Percentiles rank a stretch among this genome's conserved stretches.
These are phyloP conservation scores for Peromyscus polionotus DNA, from an alignment of 2,113 vertebrate species.

Conservation along the genomic window DNA sequence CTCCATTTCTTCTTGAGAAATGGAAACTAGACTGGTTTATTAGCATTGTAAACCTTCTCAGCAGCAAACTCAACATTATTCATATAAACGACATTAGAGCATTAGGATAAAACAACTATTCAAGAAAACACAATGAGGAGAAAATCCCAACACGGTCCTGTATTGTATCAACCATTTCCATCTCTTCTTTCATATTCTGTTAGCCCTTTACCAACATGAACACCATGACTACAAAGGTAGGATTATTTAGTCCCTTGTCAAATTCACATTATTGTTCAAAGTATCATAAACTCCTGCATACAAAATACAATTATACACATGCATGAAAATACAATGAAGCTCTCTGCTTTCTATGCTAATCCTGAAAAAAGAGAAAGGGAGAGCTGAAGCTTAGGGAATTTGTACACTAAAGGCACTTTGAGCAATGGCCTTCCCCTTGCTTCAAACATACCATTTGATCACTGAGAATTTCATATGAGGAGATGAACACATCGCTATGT, in stretches of 20 bases:
- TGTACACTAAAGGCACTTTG: not conserved
- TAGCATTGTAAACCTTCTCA: not conserved
- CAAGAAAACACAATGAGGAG: slow-evolving; percentile 24
- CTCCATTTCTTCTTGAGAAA: slow-evolving; percentile 50
- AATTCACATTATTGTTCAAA: not conserved
- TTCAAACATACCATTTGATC: not conserved
- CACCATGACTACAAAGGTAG: not conserved
- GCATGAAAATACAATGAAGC: not conserved
- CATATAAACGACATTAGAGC: slow-evolving; percentile 22
- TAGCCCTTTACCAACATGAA: not conserved
- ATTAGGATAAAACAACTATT: not conserved
- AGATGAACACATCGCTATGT: not conserved
- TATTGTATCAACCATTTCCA: not conserved
- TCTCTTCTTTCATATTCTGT: slow-evolving; percentile 24
- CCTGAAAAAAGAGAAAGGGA: not conserved
- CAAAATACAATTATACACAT: not conserved
- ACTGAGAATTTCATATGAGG: not conserved
- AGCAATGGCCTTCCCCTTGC: not conserved
- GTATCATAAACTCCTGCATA: not conserved
- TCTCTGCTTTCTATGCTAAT: not conserved
- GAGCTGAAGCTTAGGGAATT: not conserved
- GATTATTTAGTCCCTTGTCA: not conserved
- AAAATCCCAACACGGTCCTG: slow-evolving; percentile 27
- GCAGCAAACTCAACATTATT: slow-evolving; percentile 52
- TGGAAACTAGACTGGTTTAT: slow-evolving; percentile 29